Conservation (phyloP, 2,113 vertebrate species). For the Rhinogobius similis region DNA sequence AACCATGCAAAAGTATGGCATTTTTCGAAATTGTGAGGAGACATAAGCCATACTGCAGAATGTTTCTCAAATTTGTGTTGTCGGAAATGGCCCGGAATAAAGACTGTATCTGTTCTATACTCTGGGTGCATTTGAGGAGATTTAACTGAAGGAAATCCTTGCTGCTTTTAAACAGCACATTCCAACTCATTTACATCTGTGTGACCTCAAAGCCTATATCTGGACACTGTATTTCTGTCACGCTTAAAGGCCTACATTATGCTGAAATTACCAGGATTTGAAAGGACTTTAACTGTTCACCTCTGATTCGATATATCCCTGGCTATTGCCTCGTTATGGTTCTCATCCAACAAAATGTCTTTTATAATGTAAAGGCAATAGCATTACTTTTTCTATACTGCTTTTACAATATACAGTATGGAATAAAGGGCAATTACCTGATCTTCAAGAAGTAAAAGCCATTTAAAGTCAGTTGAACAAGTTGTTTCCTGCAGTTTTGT, state of each 20-base stretch:
- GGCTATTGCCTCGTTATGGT: neutral
- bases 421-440: no score
- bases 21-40: neutral
- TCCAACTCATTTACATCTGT: slow-evolving; percentile 56
- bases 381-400: no score
- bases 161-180: slow-evolving; percentile 47
- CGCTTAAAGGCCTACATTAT: slow-evolving; percentile 28
- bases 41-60: neutral
- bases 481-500: no score
- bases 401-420: neutral
- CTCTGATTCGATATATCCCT: no score
- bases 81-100: slow-evolving; percentile 13
- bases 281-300: no score
- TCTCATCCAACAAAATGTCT: neutral
- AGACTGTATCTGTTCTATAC: neutral
- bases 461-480: no score
- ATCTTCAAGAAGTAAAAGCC: no score
- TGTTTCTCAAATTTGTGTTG: neutral
- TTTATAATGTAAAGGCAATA: no score
- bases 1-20: neutral
- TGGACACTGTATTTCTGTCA: slow-evolving; percentile 52
- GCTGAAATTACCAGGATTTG: no score
- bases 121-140: slow-evolving; percentile 40
- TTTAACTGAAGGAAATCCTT: slow-evolving; percentile 57
- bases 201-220: slow-evolving; percentile 67